Conservation (phyloP, 1,140 invertebrate genomes). For the Gryon sp. region DNA sequence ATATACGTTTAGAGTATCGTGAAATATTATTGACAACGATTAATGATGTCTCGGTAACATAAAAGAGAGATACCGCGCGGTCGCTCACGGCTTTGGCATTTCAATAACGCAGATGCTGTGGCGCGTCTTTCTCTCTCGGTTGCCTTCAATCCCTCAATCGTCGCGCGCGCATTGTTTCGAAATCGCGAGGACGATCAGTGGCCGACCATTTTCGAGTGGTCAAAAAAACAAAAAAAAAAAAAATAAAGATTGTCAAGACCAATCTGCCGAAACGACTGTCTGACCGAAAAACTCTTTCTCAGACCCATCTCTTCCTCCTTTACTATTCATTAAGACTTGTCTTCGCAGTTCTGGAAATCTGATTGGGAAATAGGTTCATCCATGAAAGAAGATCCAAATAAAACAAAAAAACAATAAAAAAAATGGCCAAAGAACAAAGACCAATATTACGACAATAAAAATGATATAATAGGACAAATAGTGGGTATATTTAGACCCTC, state of each 20-base stretch:
- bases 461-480: slow-evolving; percentile 69
- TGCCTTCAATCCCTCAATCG: slow-evolving; percentile 10
- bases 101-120: slow-evolving; percentile 49
- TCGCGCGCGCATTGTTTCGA: slow-evolving; percentile 42
- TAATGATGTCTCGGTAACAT: slow-evolving; percentile 57
- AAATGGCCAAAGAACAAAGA: slow-evolving; percentile 57
- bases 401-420: too few species aligned
- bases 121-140: neutral
- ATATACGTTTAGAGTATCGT: slow-evolving; percentile 47
- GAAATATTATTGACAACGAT: slow-evolving; percentile 63
- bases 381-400: too few species aligned
- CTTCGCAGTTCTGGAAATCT: slow-evolving; percentile 10
- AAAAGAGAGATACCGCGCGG: slow-evolving; percentile 42
- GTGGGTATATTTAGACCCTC: too few species aligned
- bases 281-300: too few species aligned
- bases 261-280: neutral
- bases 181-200: slow-evolving; percentile 25
- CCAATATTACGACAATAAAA: slow-evolving; percentile 67
- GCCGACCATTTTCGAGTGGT: neutral
- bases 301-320: too few species aligned
- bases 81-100: slow-evolving; percentile 37
- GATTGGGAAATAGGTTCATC: slow-evolving; percentile 14
- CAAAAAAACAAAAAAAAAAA: too few species aligned
- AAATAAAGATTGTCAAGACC: slow-evolving; percentile 23
- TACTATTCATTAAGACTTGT: neutral